Evolutionary conservation across 1,140 invertebrate species (phyloP), one percentile per base, ranked within the genome.

Genomic region (Drosophila sucinea): DNA sequence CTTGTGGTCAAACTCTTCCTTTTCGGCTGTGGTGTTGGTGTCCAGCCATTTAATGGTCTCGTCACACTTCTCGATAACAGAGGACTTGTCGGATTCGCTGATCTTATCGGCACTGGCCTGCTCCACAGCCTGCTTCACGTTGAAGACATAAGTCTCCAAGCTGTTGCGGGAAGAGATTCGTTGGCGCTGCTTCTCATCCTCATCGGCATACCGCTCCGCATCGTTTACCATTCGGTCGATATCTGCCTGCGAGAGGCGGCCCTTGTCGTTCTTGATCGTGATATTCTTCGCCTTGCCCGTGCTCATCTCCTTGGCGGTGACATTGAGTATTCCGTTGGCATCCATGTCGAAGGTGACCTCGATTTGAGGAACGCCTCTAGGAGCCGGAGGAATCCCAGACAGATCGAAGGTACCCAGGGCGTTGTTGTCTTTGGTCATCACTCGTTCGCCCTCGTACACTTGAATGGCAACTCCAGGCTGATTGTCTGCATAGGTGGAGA

Each of bases 251-350:
- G 94, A 94, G 3, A 97, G 92, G 63, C 97, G 94, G 40, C 96
- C 96, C 85, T 97, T 97, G 90, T 97, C 96, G 85, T 97, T 97
- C 30, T 95, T 96, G 70, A 97, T 97, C 11, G 95, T 96, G 76
- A 97, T 97, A 85, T 97, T 96, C 93, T 94, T 65, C 92, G 94
- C 51, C 94, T 93, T 93, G 4, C 94, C 93, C 0, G 93, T 94
- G 60, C 93, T 93, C 68, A 92, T 93, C 77, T 95, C 94, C 67
- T 93, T 93, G 25, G 94, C 94, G 0, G 94, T 93, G 4, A 96
- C 96, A 79, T 94, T 95, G 51, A 94, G 70, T 64, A 95, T 95
- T 30, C 94, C 94, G 72, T 95, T 94, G 11, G 94, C 94, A 77
- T 95, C 94, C 68, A 94, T 79, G 79, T 94, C 94, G 77, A 94